Conservation (phyloP, 2,888 invertebrate genomes). For the Andrena camellia region DNA sequence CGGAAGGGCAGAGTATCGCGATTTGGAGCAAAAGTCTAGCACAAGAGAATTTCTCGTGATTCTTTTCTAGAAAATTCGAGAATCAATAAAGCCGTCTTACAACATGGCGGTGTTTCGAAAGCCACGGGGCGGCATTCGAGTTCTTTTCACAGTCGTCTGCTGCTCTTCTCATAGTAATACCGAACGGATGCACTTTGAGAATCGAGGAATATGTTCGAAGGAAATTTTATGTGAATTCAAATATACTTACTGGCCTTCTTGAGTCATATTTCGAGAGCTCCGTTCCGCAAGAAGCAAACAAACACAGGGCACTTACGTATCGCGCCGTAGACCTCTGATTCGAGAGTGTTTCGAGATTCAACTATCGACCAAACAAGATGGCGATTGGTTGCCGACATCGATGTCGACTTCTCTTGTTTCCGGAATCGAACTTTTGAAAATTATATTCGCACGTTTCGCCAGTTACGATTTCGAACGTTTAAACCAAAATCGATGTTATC, state of each 20-base stretch:
- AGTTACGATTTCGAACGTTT: not conserved
- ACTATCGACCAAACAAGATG: slow-evolving; percentile 73
- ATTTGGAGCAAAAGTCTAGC: not conserved
- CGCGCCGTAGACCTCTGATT: slow-evolving; percentile 73
- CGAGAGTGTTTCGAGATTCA: slow-evolving; percentile 76
- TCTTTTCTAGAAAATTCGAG: slow-evolving; percentile 81
- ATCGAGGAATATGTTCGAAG: not conserved
- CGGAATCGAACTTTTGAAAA: slow-evolving; percentile 53
- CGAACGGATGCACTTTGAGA: not conserved
- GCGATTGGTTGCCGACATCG: slow-evolving; percentile 47
- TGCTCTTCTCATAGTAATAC: not conserved
- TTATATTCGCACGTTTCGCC: not conserved
- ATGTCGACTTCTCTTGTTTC: slow-evolving; percentile 41
- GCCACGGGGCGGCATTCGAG: slow-evolving; percentile 72
- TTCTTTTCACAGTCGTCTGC: slow-evolving; percentile 10
- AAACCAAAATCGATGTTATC: not conserved
- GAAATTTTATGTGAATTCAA: slow-evolving; percentile 24
- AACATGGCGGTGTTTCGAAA: slow-evolving; percentile 83
- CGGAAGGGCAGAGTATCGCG: not conserved
- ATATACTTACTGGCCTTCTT: slow-evolving; percentile 82
- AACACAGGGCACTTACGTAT: slow-evolving; percentile 78
- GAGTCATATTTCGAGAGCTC: slow-evolving; percentile 80
- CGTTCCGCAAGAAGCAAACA: slow-evolving; percentile 76
- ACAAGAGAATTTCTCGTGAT: slow-evolving; percentile 18
- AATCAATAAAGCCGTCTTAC: slow-evolving; percentile 84